Evolutionary conservation across 2,113 vertebrate genomes (phyloP), one percentile per base, ranked within the genome.

Genomic region (Dasypus novemcinctus): DNA sequence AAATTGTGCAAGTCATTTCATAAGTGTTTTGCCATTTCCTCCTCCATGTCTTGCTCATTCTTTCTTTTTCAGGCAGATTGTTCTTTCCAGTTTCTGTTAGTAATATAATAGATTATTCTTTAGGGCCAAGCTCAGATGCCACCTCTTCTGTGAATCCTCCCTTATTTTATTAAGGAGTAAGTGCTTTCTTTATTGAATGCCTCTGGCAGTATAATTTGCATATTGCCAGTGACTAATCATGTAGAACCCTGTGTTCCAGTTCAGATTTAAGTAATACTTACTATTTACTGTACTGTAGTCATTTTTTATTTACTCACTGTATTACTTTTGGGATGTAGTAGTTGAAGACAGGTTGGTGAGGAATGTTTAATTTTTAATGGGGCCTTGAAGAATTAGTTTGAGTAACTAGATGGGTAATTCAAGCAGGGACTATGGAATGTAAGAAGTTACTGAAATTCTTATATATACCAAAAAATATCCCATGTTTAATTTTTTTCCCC

Each of bases 41-140:
- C 52, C 25, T n/a, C 21, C 1, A 0, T 27, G 29, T 72, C 33
- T 20, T 72, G 46, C n/a, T 66, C 54, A 66, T 69, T 20, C 59
- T 59, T 68, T 80, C 75, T 91, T n/a, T 64, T 74, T 86, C n/a
- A 93, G 52, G 72, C 66, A 52, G n/a, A 64, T 41, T 64, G 18
- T 36, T 52, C 38, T 71, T 93, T 23, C n/a, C 41, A 64, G 31
- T 79, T 88, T 84, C 49, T 59, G 46, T 66, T 74, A 59, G 29
- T 91, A 52, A 61, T 64, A 68, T 84, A 29, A 38, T 64, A 89
- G 57, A 49, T 71, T 94, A 49, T 71, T 94, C n/a, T 79, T 72
- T 18, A 41, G 63, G 20, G 38, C 41, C 54, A 41, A 41, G 38
- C 31, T 79, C 33, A 90, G 25, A 14, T 93, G 11, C n/a, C 15